Base-by-base conservation (phyloP, 2,888 invertebrate species). In the Parnassius orleans region DNA sequence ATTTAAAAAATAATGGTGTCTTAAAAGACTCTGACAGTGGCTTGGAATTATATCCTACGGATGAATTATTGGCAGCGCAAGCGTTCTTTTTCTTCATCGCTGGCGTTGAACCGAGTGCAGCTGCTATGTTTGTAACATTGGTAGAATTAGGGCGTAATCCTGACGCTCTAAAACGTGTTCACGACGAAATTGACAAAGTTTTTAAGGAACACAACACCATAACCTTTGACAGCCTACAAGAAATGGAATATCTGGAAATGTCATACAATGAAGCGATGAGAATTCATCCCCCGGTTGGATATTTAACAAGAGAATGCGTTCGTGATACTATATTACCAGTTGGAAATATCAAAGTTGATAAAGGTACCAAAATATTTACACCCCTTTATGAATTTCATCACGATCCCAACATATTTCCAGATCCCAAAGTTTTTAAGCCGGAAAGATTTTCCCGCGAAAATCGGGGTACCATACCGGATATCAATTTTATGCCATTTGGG, bases 381-480 rank as follows among this genome's bases (percentile, higher is more conserved):
- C 81, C 90, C 0, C 66, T 86, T 44, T 82, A 69, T 50, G 82
- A 82, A 12, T 63, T 86, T 24, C 92, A 92, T 63, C 79, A 80
- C 47, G 91, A 92, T 19, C 19, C 19, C 19, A 19, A 19, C 19
- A 19, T 19, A 19, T 19, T 19, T 19, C 19, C 19, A 19, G 75
- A 92, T 12, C 92, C 92, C 0, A 79, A 86, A 55, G 77, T 75
- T 2, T 92, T 90, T 68, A 78, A 87, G 62, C 90, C 91, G 1
- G 85, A 90, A 3, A 77, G 90, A 57, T 86, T 85, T 68, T 63
- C 72, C 7, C 52, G 48, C 9, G 64, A 63, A 15, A 19, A 19
- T 19, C 19, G 19, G 19, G 2, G 19, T 19, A 2, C 19, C 19
- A 19, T 19, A 19, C 19, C 19, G 19, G 19, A 19, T 19, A 19